Conservation (phyloP, 2,113 vertebrate genomes). For the Acinonyx jubatus region DNA sequence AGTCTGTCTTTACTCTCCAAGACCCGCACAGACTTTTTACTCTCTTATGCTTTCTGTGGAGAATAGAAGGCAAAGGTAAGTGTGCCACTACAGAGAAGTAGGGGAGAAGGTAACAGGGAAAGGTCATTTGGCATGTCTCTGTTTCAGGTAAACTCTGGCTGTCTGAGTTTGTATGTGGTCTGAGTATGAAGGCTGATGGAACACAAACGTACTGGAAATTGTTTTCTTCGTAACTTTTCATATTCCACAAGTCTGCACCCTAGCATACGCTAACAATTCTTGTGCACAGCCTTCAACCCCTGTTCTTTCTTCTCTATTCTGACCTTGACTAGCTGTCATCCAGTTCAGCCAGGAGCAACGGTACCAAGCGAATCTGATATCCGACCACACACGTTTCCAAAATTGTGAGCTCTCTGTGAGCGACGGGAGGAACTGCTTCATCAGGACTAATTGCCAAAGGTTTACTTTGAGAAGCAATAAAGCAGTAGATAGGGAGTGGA, state of each 20-base stretch:
- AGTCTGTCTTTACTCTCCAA: background rate
- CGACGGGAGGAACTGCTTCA: background rate
- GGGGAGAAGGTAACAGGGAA: background rate
- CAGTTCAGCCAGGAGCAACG: too few relatives aligned
- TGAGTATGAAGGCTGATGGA: background rate
- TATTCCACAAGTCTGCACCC: background rate
- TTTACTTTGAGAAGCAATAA: slow-evolving; percentile 33
- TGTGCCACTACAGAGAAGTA: background rate
- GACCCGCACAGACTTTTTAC: background rate
- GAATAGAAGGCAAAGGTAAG: background rate
- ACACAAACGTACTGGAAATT: background rate
- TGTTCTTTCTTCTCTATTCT: background rate
- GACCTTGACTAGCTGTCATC: background rate
- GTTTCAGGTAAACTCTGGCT: too few relatives aligned
- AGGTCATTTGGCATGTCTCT: background rate
- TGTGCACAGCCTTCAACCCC: background rate
- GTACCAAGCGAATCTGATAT: background rate
- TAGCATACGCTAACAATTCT: background rate
- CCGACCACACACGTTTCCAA: rapidly evolving
- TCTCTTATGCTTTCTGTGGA: background rate
- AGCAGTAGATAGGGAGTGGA: background rate
- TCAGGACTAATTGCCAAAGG: background rate
- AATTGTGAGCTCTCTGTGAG: background rate
- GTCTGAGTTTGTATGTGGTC: background rate
- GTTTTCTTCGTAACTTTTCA: background rate